Evolutionary conservation across 2,113 vertebrate genomes (phyloP), one percentile per base, ranked within the genome.

Genomic region (Rissa tridactyla): DNA sequence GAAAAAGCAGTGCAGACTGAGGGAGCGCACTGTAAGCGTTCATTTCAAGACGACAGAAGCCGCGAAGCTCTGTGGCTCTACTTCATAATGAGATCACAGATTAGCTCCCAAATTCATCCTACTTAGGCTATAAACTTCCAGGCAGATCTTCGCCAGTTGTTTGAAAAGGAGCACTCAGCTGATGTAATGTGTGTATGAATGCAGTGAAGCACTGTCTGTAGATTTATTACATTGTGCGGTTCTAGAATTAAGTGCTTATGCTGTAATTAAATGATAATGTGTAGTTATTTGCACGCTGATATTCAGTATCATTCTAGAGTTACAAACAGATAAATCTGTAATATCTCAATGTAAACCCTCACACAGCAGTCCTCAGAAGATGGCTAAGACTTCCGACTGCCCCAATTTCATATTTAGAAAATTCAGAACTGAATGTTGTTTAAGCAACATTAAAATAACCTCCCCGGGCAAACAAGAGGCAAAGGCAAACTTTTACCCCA

Each of bases 371-470:
- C 25, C 15, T 82, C 16, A 32, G 34, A 76, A 13, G 15, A 38
- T 14, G 10, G 13, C 18, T 69, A 38, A 87, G 46, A 46, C 57
- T 88, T 95, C 70, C 47, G 12, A n/a, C 17, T 86, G 69, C 38
- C 10, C 20, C 47, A 47, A 2, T 94, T 88, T 90, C 62, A 6
- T 78, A 29, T 92, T 95, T 91, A 66, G 36, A 92, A 97, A 93
- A 80, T 15, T 21, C 29, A 72, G 36, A 94, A 61, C 44, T 81
- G 51, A 81, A 83, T 91, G 81, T 66, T 44, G 29, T 38, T 91
- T 91, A 91, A 82, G 40, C 18, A 94, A 80, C 78, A 76, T 88
- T 49, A 73, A 96, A 94, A 76, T 68, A 87, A 85, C n/a, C 34
- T 70, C 36, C 40, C 16, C 4, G 2, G 36, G 71, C 32, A 57